These are phyloP conservation scores for Steinernema carpocapsae DNA, from an alignment of 2,888 invertebrate genomes.

Conservation along the genomic window DNA sequence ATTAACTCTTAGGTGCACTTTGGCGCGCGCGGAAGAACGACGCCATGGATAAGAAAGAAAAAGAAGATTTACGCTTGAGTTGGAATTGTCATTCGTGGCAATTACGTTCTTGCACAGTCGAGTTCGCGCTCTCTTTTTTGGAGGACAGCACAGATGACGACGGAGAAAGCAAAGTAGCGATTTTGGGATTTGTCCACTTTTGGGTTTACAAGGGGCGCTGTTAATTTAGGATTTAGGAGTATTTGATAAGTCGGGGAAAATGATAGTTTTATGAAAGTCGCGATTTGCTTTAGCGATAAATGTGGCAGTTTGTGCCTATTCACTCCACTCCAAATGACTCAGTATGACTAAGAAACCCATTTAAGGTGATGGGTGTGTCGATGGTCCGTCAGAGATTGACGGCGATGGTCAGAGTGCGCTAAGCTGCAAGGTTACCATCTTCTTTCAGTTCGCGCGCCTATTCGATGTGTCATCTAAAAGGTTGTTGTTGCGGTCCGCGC, in stretches of 20 bases:
- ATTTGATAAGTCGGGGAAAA: no score
- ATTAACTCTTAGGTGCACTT: conserved; percentile 29
- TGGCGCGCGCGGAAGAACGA: conserved; percentile 11
- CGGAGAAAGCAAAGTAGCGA: conserved; percentile 14
- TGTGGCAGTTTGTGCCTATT: no score
- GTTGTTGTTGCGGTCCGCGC: conserved; percentile 31
- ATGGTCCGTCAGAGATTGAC: not conserved
- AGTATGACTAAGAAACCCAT: not conserved
- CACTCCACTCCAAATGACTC: not conserved
- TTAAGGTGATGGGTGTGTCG: conserved; percentile 25
- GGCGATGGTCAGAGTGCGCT: conserved; percentile 1
- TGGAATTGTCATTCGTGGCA: conserved; percentile 35
- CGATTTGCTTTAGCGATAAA: no score
- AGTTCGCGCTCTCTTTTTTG: conserved; percentile 29
- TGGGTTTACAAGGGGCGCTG: no score
- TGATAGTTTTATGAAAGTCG: no score
- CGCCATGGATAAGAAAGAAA: conserved; percentile 2
- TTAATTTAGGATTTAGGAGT: no score
- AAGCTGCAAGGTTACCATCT: no score
- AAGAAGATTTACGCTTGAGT: conserved; percentile 32
- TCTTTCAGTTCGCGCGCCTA: not conserved
- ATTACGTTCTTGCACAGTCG: conserved; percentile 24
- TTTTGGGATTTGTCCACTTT: not conserved
- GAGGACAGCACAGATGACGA: conserved; percentile 3
- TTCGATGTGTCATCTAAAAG: conserved; percentile 34